Evolutionary conservation across 1,140 invertebrate genomes (phyloP), one percentile per base, ranked within the genome.

Genomic region (Trichonephila inaurata): DNA sequence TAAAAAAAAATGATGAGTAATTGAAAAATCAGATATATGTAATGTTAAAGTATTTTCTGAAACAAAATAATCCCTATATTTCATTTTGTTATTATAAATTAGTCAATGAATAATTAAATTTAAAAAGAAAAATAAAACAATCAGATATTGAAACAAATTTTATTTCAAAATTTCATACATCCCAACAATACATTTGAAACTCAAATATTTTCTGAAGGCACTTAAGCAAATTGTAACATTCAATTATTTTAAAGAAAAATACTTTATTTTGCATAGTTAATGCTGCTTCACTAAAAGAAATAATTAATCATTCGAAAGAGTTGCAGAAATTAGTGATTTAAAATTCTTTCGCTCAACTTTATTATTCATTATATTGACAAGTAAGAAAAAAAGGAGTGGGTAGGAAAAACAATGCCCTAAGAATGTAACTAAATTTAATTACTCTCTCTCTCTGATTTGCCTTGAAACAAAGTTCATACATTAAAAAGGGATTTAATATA

Each of bases 401-500:
- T 19, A 77, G 33, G 33, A 77, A 40, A 40, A 7, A 6, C 3
- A 5, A 6, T 77, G 16, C 72, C 33, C 28, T 19, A 51, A 77
- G 72, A 33, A 14, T 77, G 33, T 18, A 40, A 77, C 72, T 24
- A 83, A 58, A 83, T 83, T 83, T 83, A 83, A 83, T 83, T 83
- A 83, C 82, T n/a, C n/a, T n/a, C n/a, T n/a, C n/a, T n/a, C n/a
- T n/a, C n/a, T 12, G 2, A 83, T 19, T 58, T 24, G 51, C 21
- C 8, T 24, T n/a, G 82, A 51, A 83, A 83, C 60, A 89, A 44
- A 40, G 61, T 66, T 62, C 60, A 62, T 12, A 87, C 33, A 87
- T 66, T 87, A 64, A 87, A 87, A 87, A 87, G 60, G 18, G 21
- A 61, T 87, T 87, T 64, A 24, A 87, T 89, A 61, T 89, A 40